Conservation (phyloP, 2,113 vertebrate species). For the Lepisosteus oculatus region DNA sequence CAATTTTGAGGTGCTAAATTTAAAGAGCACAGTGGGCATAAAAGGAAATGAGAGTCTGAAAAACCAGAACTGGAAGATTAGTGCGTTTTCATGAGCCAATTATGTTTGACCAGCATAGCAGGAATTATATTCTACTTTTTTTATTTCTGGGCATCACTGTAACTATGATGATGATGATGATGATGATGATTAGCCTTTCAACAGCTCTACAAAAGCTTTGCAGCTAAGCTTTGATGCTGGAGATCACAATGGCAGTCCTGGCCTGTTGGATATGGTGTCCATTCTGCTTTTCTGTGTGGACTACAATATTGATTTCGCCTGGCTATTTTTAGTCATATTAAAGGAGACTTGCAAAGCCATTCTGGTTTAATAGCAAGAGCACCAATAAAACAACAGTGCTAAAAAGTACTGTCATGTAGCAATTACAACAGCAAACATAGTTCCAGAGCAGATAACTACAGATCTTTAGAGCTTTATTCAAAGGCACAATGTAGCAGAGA, state of each 20-base stretch:
- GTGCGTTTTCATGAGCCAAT: no score
- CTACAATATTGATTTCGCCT: conserved; percentile 2
- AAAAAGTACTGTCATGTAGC: no score
- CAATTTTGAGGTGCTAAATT: no score
- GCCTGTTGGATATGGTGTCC: neutral
- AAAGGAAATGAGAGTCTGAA: no score
- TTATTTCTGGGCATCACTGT: neutral
- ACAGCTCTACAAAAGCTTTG: neutral
- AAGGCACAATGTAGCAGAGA: neutral
- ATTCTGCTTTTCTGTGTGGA: neutral
- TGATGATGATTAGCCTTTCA: neutral
- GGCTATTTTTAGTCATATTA: neutral
- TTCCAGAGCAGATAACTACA: no score
- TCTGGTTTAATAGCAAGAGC: no score
- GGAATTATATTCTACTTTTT: neutral
- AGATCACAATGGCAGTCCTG: neutral
- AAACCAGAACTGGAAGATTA: no score
- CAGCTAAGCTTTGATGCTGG: neutral
- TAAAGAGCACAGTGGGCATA: no score
- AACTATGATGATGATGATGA: no score
- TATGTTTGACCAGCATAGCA: neutral
- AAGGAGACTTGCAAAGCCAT: neutral
- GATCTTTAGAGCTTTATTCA: no score
- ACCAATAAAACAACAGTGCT: no score
- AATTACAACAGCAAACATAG: no score